These are phyloP conservation scores for Puma concolor DNA, from an alignment of 2,113 vertebrate genomes.

Conservation along the genomic window DNA sequence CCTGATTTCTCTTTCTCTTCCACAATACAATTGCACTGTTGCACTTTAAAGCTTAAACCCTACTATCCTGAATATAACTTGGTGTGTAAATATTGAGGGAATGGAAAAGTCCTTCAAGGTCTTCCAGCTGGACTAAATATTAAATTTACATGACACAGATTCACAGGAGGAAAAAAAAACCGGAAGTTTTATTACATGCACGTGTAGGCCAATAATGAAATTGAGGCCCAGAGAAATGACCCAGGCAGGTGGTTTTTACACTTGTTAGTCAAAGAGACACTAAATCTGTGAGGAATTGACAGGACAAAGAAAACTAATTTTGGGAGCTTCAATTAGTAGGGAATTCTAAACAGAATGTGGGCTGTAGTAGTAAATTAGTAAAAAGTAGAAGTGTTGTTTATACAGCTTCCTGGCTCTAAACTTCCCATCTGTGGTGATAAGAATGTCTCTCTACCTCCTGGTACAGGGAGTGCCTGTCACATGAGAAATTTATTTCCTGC, in stretches of 20 bases:
- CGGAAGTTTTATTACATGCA: not conserved
- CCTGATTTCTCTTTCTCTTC: not conserved
- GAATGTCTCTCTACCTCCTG: not conserved
- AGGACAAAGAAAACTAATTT: not conserved
- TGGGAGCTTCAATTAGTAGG: not conserved
- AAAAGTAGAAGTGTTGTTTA: not conserved
- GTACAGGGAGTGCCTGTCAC: not conserved
- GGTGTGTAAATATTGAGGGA: not conserved
- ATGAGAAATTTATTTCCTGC: not conserved
- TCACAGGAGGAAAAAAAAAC: not conserved
- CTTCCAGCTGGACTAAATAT: not conserved
- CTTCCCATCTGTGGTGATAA: not conserved
- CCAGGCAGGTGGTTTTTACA: not conserved
- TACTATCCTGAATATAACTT: not conserved
- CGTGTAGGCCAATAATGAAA: not conserved
- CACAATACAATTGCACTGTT: not conserved
- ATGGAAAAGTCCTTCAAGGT: not conserved
- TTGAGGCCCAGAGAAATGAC: not conserved
- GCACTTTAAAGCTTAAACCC: not conserved
- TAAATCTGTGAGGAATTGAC: not conserved
- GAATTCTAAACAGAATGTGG: not conserved
- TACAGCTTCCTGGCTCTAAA: not conserved
- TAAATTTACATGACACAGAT: not conserved
- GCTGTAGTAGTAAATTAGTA: not conserved
- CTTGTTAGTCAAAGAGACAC: not conserved